A percentile compares a stretch with the other conserved stretches of the same genome.
phyloP scores from a whole-genome alignment of 2,797 vertebrate species.

The Acrocephalus scirpaceus region DNA sequence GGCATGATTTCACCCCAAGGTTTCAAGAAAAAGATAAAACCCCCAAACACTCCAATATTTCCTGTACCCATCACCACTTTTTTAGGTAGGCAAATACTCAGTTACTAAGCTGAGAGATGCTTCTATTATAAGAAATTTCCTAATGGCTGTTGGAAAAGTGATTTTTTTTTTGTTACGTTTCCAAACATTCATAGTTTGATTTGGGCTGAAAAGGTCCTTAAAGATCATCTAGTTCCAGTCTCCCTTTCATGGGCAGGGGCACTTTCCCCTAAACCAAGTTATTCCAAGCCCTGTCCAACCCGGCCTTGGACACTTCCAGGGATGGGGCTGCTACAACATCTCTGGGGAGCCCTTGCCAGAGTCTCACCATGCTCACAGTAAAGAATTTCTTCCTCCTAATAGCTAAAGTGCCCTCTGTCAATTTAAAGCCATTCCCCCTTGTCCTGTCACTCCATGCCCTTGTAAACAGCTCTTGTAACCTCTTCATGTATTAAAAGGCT shows the following conservation, averaged over 20 bases:
- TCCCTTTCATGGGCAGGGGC: not conserved
- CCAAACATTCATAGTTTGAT: not conserved
- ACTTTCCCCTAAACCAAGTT: not conserved
- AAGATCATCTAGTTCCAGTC: not conserved
- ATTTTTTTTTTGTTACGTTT: not conserved
- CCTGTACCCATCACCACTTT: rapidly evolving
- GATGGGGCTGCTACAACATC: not conserved
- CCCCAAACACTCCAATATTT: rapidly evolving
- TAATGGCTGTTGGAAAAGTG: rapidly evolving
- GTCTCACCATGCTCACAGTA: not conserved
- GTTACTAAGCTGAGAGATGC: not conserved
- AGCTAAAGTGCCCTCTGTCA: not conserved
- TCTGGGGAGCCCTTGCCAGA: not conserved
- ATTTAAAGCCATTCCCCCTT: not conserved
- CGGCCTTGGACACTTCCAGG: not conserved
- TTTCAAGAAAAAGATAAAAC: not conserved
- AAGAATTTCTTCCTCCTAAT: not conserved
- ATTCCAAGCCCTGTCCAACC: not conserved
- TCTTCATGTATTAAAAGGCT: not conserved
- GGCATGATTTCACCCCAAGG: not conserved
- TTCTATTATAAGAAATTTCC: not conserved
- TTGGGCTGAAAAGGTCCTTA: not conserved
- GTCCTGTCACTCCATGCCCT: not conserved
- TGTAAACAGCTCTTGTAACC: not conserved
- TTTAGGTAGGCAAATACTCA: not conserved